Base-by-base conservation (phyloP, 2,888 invertebrate species). In the Trachelus tabidus region DNA sequence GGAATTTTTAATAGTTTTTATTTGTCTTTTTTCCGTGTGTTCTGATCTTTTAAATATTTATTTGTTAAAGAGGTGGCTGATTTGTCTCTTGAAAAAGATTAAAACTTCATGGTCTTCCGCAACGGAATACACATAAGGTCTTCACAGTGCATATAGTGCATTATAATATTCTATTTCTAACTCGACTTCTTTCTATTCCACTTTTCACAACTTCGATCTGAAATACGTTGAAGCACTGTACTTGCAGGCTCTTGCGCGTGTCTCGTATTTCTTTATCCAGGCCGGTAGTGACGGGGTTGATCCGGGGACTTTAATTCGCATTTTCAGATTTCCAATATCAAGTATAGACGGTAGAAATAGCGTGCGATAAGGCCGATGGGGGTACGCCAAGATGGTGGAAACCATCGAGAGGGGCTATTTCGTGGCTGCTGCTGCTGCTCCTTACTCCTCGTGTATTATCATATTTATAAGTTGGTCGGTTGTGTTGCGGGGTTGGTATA, bases 381-480 rank as follows among this genome's bases (percentile, higher is more conserved):
- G 79, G 34, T 73, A 76, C 73, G 74, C 15, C 34, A 74, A 73
- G 76, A 31, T 76, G 80, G 81, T 79, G 75, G 77, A 77, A 79
- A 81, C 78, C 73, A 75, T 75, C 69, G 35, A 68, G 33, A 33
- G 86, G 86, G 86, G 86, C 89, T 89, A 87, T 89, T 89, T 88
- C 89, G 87, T 84, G 88, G 87, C 89, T 89, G 86, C 89, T 85
- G 87, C 40, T 40, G 40, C 40, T 56, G 40, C 40, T 56, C 85
- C 74, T 85, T 82, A 83, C 85, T 86, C 79, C 78, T 85, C 83
- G 85, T 82, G 85, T 88, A 91, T 91, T 91, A 91, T 90, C 91
- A 91, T 91, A 91, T 91, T 91, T 90, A 91, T 91, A 91, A 91
- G 89, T 88, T 84, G 81, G 71, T 71, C 71, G 71, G 31, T 30